Conservation (phyloP, 2,797 vertebrate species). For the Adelosebastes latens region DNA sequence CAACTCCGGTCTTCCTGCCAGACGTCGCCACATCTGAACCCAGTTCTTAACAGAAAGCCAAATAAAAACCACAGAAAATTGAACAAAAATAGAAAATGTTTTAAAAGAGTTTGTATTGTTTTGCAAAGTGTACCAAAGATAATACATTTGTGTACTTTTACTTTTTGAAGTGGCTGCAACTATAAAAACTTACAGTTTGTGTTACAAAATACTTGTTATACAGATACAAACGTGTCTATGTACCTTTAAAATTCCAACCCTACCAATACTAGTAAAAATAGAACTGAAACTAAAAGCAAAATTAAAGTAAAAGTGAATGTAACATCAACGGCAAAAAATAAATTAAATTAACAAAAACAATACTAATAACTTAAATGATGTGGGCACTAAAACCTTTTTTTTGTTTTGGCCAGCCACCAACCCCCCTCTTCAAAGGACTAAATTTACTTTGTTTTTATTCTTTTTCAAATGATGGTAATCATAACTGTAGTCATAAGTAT, state of each 20-base stretch:
- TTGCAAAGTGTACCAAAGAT: neutral
- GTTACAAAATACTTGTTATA: neutral
- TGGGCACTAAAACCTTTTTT: too few species aligned
- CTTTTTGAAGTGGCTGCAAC: neutral
- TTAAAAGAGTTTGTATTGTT: neutral
- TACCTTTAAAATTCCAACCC: accelerated
- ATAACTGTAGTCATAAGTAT: too few species aligned
- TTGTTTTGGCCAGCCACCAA: too few species aligned
- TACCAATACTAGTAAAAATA: neutral
- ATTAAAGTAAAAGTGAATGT: neutral
- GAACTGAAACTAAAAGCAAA: neutral
- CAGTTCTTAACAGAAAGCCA: too few species aligned
- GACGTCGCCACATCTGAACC: too few species aligned
- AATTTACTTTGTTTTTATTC: too few species aligned
- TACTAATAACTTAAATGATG: neutral
- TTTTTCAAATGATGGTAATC: too few species aligned
- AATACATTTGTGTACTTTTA: neutral
- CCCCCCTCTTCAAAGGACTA: too few species aligned
- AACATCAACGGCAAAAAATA: neutral
- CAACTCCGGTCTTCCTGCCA: too few species aligned
- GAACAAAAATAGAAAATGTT: neutral
- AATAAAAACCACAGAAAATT: neutral
- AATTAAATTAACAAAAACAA: neutral
- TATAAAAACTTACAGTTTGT: neutral
- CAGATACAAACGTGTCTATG: accelerated